phyloP scores from a whole-genome alignment of 1,140 invertebrate species.

The Diachasmimorpha longicaudata region DNA sequence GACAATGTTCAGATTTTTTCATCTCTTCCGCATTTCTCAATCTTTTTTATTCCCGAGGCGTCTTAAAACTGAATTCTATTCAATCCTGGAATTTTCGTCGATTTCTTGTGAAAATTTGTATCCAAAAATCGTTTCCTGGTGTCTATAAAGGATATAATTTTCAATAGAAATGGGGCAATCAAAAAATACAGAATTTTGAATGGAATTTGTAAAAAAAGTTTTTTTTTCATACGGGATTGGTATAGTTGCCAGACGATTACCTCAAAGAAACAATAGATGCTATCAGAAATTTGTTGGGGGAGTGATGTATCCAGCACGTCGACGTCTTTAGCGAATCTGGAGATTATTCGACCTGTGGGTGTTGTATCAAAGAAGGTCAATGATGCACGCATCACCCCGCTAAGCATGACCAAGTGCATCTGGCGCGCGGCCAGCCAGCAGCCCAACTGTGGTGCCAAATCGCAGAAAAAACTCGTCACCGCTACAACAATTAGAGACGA shows the following conservation, averaged over 20 bases:
- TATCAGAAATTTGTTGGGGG: slow-evolving; percentile 74
- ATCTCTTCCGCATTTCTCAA: too few species aligned
- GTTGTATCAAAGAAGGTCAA: slow-evolving; percentile 88
- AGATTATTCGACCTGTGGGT: slow-evolving; percentile 83
- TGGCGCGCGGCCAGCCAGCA: slow-evolving; percentile 74
- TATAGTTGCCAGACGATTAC: slow-evolving; percentile 63
- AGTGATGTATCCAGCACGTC: slow-evolving; percentile 76
- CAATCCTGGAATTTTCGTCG: too few species aligned
- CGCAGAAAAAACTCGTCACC: slow-evolving; percentile 70
- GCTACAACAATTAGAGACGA: slow-evolving; percentile 67
- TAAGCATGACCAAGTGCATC: slow-evolving; percentile 79
- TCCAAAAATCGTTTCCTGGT: too few species aligned
- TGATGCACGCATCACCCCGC: slow-evolving; percentile 76
- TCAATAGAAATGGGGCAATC: too few species aligned
- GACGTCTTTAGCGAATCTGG: slow-evolving; percentile 84
- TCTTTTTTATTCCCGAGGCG: too few species aligned
- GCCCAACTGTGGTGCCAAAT: slow-evolving; percentile 75
- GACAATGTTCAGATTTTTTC: too few species aligned
- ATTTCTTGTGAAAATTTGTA: too few species aligned
- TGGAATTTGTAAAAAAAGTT: too few species aligned
- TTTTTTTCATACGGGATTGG: too few species aligned
- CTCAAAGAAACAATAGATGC: slow-evolving; percentile 80
- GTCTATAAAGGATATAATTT: too few species aligned
- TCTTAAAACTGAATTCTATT: too few species aligned
- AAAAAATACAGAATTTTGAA: too few species aligned